phyloP scores from a whole-genome alignment of 2,113 vertebrate genomes.

The Tichodroma muraria region DNA sequence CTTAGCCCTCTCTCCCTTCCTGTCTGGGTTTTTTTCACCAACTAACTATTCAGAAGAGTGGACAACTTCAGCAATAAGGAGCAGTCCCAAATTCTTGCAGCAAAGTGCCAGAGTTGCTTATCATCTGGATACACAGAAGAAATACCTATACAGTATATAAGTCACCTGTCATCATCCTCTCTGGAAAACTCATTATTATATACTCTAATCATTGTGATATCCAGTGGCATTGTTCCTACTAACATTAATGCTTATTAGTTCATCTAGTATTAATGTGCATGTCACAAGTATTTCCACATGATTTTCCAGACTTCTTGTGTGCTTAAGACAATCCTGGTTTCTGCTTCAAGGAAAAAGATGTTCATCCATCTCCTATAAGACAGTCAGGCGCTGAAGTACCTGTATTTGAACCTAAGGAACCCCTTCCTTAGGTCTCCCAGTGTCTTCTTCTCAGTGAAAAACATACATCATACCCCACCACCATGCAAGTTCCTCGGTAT shows the following conservation, averaged over 20 bases:
- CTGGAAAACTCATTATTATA: constrained; percentile 23
- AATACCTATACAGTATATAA: background rate
- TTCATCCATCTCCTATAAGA: background rate
- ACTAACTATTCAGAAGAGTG: background rate
- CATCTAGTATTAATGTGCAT: background rate
- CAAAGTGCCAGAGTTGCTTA: background rate
- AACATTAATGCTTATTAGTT: constrained; percentile 27
- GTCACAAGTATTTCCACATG: background rate
- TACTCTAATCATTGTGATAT: constrained; percentile 12
- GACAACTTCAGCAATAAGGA: background rate
- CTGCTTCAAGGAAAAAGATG: background rate
- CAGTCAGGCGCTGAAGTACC: background rate
- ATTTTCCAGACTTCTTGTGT: background rate
- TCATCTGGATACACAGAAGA: background rate
- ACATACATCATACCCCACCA: background rate
- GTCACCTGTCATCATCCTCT: background rate
- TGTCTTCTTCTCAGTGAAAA: background rate
- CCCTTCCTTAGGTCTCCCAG: background rate
- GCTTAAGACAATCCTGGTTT: background rate
- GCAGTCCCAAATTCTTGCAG: background rate
- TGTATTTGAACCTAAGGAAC: background rate
- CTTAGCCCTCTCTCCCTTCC: background rate
- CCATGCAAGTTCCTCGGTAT: background rate
- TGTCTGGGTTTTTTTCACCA: background rate
- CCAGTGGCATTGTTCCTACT: background rate